Evolutionary conservation across 2,797 vertebrate species (phyloP).

Genomic region (Acanthopagrus latus): DNA sequence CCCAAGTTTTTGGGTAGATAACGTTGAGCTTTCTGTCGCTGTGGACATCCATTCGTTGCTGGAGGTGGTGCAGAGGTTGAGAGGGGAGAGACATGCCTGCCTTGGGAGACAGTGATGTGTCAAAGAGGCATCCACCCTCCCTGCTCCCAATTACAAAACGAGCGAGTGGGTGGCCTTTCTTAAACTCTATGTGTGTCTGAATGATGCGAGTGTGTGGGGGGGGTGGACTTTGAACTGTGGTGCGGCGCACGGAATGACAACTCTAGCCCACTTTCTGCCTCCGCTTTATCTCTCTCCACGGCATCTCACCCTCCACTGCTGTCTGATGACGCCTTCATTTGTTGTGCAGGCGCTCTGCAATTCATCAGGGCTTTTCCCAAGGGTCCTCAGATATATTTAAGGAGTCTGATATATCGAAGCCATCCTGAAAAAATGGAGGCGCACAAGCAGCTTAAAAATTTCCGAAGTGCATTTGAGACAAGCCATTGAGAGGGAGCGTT

Average conservation of each 20-base stretch:
- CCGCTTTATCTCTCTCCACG: neutral
- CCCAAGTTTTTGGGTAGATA: neutral
- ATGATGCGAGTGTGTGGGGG: constrained; percentile 3
- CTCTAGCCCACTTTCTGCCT: constrained; percentile 31
- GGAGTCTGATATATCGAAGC: constrained; percentile 42
- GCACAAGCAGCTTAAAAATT: constrained; percentile 33
- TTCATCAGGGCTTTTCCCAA: constrained; percentile 36
- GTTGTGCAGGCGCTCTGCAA: constrained; percentile 32
- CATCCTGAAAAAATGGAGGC: constrained; percentile 36
- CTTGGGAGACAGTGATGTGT: constrained; percentile 21
- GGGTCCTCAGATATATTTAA: constrained; percentile 57
- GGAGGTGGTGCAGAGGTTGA: neutral
- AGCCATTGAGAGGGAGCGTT: constrained; percentile 25
- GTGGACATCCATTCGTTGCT: neutral
- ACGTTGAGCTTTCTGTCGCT: neutral
- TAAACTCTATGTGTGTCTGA: constrained; percentile 1
- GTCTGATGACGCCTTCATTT: constrained; percentile 46
- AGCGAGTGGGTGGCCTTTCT: constrained; percentile 35
- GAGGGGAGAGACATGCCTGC: neutral
- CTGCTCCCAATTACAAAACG: constrained; percentile 46
- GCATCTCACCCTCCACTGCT: neutral
- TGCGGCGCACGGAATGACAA: constrained; percentile 30
- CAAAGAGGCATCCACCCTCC: constrained; percentile 9
- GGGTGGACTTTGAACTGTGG: constrained; percentile 31
- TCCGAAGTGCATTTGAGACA: constrained; percentile 48